Conservation (phyloP, 1,140 invertebrate genomes). For the Cydia amplana region DNA sequence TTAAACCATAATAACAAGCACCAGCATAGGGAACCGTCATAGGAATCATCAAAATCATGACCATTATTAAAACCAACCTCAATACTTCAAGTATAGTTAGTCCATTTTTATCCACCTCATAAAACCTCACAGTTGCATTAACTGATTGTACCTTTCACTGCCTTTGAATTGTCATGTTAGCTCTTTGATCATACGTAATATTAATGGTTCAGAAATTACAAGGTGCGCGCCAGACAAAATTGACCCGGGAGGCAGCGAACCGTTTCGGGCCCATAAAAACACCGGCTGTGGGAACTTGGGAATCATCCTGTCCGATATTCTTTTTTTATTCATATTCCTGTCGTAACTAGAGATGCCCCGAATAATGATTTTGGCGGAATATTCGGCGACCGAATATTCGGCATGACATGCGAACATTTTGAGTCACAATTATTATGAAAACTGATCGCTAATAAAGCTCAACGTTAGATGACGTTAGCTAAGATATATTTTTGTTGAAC, state of each 20-base stretch:
- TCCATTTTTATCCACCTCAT: neutral
- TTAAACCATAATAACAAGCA: too few species aligned
- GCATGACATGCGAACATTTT: too few species aligned
- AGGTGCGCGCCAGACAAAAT: neutral
- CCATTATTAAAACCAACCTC: neutral
- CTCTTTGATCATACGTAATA: conserved; percentile 21
- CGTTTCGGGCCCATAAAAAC: conserved; percentile 6
- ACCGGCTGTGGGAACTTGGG: conserved; percentile 4
- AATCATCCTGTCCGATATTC: neutral
- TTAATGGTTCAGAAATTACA: conserved; percentile 6
- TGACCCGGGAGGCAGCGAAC: conserved; percentile 16
- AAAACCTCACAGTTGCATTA: conserved; percentile 7
- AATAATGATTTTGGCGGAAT: too few species aligned
- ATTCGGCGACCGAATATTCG: too few species aligned
- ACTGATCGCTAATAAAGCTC: too few species aligned
- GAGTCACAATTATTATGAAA: too few species aligned
- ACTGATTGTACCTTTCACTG: conserved; percentile 13
- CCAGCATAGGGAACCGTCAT: too few species aligned
- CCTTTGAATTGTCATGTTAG: conserved; percentile 4
- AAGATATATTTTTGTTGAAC: too few species aligned
- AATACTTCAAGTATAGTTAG: neutral
- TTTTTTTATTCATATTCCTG: conserved; percentile 3
- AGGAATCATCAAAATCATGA: too few species aligned
- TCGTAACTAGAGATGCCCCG: too few species aligned
- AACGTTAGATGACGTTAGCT: too few species aligned